These are phyloP conservation scores for Clostera curtula DNA, from an alignment of 2,888 invertebrate species.

Conservation along the genomic window DNA sequence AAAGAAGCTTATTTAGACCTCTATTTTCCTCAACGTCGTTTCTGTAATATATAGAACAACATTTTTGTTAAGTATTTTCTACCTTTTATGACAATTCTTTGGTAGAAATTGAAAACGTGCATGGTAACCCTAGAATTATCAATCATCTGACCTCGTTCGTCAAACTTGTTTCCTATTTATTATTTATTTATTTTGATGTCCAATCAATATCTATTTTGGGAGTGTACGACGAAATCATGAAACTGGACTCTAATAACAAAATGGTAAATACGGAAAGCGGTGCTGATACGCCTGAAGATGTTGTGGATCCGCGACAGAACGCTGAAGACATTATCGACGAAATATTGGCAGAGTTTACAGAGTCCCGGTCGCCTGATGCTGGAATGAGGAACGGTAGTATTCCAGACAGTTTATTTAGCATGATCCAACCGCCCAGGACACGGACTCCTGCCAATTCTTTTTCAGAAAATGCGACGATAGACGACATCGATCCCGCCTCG, in stretches of 20 bases:
- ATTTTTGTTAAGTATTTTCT: slow-evolving; percentile 1
- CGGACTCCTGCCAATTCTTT: slow-evolving; percentile 65
- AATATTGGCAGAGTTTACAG: slow-evolving; percentile 65
- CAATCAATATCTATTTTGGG: slow-evolving; percentile 41
- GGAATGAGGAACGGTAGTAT: slow-evolving; percentile 50
- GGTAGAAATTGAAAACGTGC: slow-evolving; percentile 7
- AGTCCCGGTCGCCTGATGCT: slow-evolving; percentile 49
- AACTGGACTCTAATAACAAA: slow-evolving; percentile 69
- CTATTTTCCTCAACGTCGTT: slow-evolving; percentile 59
- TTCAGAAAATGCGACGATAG: slow-evolving; percentile 57
- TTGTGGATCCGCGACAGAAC: slow-evolving; percentile 60
- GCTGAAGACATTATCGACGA: slow-evolving; percentile 68
- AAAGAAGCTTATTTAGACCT: slow-evolving; percentile 67
- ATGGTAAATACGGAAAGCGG: slow-evolving; percentile 62
- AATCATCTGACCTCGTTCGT: slow-evolving; percentile 55
- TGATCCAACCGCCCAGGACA: slow-evolving; percentile 63
- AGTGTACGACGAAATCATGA: slow-evolving; percentile 43
- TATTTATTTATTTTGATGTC: slow-evolving; percentile 56
- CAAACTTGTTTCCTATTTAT: slow-evolving; percentile 22
- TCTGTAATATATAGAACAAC: slow-evolving; percentile 28
- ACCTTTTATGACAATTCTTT: slow-evolving; percentile 4
- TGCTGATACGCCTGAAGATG: slow-evolving; percentile 58
- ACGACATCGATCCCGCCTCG: slow-evolving; percentile 67
- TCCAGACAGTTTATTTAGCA: slow-evolving; percentile 52
- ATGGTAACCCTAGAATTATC: slow-evolving; percentile 39